Base-by-base conservation (phyloP, 2,113 vertebrate genomes). In the Noctilio leporinus region DNA sequence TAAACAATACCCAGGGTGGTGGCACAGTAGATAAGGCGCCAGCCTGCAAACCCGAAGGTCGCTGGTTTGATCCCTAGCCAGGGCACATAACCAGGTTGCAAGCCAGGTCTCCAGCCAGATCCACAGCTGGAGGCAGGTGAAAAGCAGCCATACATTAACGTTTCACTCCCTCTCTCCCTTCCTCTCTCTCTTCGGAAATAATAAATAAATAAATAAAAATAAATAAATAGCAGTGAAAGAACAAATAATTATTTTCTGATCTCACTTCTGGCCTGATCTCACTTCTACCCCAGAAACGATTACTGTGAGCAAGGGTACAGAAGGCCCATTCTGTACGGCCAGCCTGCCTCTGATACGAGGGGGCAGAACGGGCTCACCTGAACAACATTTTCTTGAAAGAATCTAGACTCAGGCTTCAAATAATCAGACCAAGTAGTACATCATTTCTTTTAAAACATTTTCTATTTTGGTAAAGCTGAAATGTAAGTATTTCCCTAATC, bases 301-400 rank as follows among this genome's bases (percentile, higher is more conserved):
- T 4, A 30, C 20, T 45, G 2, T 43, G 16, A 43, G 12, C 35
- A 35, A 53, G 19, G 5, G 43, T 55, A 57, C 0, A 55, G 5
- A 45, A 20, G 16, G 33, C 4, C 2, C 10, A 7, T 49, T 64
- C 33, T 67, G 43, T 17, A 53, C 53, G 3, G 3, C 0, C 2
- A 38, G 1, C 4, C 1, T 38, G 59, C 15, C 15, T 81, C 65
- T 57, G 11, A 1, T 49, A 1, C 7, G 49, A 33, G 1, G 1
- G 2, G 14, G 45, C 10, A 26, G 1, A 40, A 40, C 35, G 2
- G 15, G 9, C 11, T 59, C 45, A 72, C 4, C 8, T 28, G 33
- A 35, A 30, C 26, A 15, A 33, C 6, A 72, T 2, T 65, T 72
- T 3, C 24, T 84, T 3, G 38, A 73, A 59, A 55, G 28, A 65